Evolutionary conservation across 2,797 vertebrate genomes (phyloP), one percentile per base, ranked within the genome.

Genomic region (Gallinago nigripennis): DNA sequence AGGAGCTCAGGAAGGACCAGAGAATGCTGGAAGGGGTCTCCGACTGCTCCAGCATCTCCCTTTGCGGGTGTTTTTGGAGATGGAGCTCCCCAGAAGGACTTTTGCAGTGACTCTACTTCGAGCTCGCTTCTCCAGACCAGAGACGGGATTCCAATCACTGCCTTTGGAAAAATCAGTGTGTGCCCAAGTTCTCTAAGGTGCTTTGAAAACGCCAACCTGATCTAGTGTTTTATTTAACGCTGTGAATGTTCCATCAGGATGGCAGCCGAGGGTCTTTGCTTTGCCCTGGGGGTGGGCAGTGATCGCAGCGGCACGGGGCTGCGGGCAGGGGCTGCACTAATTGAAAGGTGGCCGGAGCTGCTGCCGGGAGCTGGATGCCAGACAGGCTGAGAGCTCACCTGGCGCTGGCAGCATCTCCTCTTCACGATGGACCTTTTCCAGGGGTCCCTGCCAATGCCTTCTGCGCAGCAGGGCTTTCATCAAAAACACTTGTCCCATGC

Each of bases 301-400:
- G 24, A 64, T 65, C 3, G 13, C 57, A 71, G 77, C 57, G 16
- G 9, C 50, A 15, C 4, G 24, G 65, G 48, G 66, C 81, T 18
- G 1, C 6, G 6, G 84, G 24, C 73, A 71, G 84, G 54, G 83
- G 51, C 68, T 56, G 51, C 1, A 12, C 53, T 92, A 68, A 93
- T 65, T 72, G 70, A 68, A 69, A 91, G 66, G 91, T 45, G 87
- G 28, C 43, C 17, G 90, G 70, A 76, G 58, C 73, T 83, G 82
- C 86, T 79, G 86, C 73, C 57, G 90, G 45, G 79, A 92, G 71
- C 45, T 16, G 88, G 84, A 65, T 71, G 88, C 58, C 66, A 71
- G 90, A 28, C 39, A 33, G 81, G 83, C 79, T 13, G 20, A 71
- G 94, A 75, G 84, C 87, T 92, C 86, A 79, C 93, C 91, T 75